These are phyloP conservation scores for Myotis planiceps DNA, from an alignment of 2,797 vertebrate genomes.

Conservation along the genomic window DNA sequence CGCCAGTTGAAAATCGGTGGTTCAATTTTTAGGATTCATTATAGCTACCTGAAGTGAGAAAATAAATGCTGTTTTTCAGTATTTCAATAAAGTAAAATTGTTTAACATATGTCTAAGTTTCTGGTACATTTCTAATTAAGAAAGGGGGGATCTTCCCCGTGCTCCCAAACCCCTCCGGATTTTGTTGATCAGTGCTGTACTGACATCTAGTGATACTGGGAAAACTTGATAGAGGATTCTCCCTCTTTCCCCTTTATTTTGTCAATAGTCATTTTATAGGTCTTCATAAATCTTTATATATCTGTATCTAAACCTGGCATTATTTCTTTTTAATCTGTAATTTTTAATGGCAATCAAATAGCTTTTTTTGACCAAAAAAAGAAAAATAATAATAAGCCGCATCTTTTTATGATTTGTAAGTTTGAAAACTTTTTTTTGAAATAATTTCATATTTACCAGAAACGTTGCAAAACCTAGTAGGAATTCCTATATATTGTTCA, in stretches of 20 bases:
- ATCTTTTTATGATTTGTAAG: background rate
- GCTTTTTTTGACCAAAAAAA: background rate
- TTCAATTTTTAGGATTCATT: conserved; percentile 13
- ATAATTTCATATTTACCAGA: background rate
- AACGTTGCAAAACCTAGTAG: background rate
- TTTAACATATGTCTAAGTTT: conserved; percentile 11
- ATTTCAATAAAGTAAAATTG: conserved; percentile 11
- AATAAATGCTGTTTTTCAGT: background rate
- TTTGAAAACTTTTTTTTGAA: background rate
- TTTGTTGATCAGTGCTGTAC: background rate
- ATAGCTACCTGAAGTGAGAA: background rate
- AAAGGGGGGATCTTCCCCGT: background rate
- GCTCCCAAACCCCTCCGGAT: background rate
- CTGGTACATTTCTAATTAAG: conserved; percentile 28
- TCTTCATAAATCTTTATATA: background rate
- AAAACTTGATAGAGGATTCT: background rate
- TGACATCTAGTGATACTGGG: background rate
- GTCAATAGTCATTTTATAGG: background rate
- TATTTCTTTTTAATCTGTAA: background rate
- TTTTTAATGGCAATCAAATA: conserved; percentile 11
- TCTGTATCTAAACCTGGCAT: background rate
- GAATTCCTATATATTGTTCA: background rate
- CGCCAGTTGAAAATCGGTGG: background rate
- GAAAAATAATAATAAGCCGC: background rate
- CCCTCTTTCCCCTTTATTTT: background rate